phyloP scores from a whole-genome alignment of 2,113 vertebrate species.

The Perccottus glenii region DNA sequence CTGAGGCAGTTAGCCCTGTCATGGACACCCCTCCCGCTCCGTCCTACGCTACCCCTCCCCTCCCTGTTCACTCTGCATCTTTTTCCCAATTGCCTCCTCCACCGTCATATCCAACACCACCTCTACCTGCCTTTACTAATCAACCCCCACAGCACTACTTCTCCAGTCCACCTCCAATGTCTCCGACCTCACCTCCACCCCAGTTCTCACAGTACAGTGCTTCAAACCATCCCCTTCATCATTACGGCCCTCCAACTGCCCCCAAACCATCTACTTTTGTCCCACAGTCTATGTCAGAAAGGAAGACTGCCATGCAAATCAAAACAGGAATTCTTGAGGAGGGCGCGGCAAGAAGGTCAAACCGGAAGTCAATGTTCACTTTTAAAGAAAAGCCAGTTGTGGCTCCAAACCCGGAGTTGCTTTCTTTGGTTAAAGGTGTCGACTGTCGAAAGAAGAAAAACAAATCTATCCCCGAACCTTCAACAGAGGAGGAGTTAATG shows the following conservation, averaged over 20 bases:
- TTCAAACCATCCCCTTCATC: constrained; percentile 76
- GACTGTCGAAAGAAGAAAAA: constrained; percentile 88
- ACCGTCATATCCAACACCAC: constrained; percentile 65
- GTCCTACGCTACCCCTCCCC: constrained; percentile 78
- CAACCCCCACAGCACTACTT: constrained; percentile 72
- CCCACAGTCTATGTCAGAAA: constrained; percentile 60
- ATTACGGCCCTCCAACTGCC: constrained; percentile 75
- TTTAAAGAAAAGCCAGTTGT: constrained; percentile 93
- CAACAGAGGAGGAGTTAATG: constrained; percentile 87
- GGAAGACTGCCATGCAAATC: constrained; percentile 50
- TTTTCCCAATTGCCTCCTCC: constrained; percentile 60
- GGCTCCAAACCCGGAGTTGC: constrained; percentile 91
- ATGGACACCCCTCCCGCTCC: constrained; percentile 79
- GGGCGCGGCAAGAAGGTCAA: constrained; percentile 73
- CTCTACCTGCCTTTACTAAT: constrained; percentile 71
- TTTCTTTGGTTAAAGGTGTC: constrained; percentile 89
- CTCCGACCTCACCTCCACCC: constrained; percentile 70
- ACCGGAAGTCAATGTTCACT: constrained; percentile 94
- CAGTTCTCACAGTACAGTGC: constrained; percentile 66
- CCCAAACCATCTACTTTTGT: constrained; percentile 72
- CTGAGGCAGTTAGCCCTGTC: constrained; percentile 44
- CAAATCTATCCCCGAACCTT: constrained; percentile 79
- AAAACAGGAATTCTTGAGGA: constrained; percentile 92
- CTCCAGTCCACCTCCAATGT: constrained; percentile 78
- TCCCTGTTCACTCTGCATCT: constrained; percentile 61